Conservation (phyloP, 2,797 vertebrate genomes). For the Sparus aurata region DNA sequence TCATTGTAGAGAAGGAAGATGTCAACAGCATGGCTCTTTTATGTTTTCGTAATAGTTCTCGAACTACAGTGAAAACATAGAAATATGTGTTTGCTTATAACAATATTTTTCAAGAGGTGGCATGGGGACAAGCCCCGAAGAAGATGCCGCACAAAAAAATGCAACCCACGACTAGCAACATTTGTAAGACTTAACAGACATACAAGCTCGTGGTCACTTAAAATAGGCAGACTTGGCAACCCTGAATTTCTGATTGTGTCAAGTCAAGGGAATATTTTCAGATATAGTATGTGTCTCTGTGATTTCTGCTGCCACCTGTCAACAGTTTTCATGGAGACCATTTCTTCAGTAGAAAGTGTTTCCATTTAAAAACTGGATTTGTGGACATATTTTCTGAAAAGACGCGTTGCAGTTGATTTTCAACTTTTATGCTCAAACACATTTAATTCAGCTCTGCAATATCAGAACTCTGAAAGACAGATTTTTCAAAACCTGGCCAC, state of each 20-base stretch:
- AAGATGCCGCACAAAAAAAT: no score
- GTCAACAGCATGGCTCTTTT: not conserved
- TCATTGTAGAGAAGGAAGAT: not conserved
- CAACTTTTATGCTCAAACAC: not conserved
- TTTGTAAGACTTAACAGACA: no score
- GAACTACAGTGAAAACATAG: not conserved
- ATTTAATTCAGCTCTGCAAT: not conserved
- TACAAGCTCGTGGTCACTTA: no score
- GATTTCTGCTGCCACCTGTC: conserved; percentile 1
- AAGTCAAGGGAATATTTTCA: not conserved
- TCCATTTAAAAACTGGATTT: not conserved
- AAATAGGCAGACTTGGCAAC: no score
- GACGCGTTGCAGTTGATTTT: not conserved
- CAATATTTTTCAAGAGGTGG: not conserved
- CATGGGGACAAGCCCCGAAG: no score
- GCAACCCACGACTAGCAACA: no score
- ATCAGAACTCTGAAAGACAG: not conserved
- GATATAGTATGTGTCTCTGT: not conserved
- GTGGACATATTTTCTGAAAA: not conserved
- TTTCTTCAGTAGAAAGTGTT: not conserved
- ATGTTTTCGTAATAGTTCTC: not conserved
- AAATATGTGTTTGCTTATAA: not conserved
- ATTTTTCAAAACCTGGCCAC: not conserved
- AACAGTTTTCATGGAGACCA: not conserved
- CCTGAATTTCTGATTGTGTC: no score